Evolutionary conservation across 2,113 vertebrate genomes (phyloP), one percentile per base, ranked within the genome.

Genomic region (Scytalopus superciliaris): DNA sequence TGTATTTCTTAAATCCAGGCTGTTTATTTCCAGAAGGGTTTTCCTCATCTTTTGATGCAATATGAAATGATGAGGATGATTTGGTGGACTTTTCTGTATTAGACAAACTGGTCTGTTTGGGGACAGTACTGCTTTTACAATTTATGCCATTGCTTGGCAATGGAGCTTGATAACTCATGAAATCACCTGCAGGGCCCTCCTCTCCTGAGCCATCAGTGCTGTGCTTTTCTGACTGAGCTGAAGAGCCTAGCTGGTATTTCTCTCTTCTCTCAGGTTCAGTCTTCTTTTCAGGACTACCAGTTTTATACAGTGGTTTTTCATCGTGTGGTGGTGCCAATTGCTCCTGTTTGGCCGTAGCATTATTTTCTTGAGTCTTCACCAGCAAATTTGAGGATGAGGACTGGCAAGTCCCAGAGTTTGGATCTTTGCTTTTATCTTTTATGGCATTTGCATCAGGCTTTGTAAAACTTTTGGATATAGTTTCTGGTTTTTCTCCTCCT

Each of bases 1-100:
- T 92, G 77, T 96, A 95, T 76, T 95, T 94, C 47, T 82, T 84
- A 44, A 96, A 64, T 14, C 49, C 75, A 6, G 74, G 24, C 14
- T 33, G 55, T 5, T 35, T 64, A 5, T 31, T 72, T 63, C 45
- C 84, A 7, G 10, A 2, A 17, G 79, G 56, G 78, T 59, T 50
- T 16, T 47, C 35, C 33, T 84, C 66, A 37, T 83, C 39, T 96
- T 90, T 85, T 37, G 81, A 62, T 37, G 56, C 21, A 75, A 33
- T 23, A 4, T 70, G 70, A 44, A 47, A 15, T 10, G 70, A 12
- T 14, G 75, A 56, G 10, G 67, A 25, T 24, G 42, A 16, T 31
- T 56, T 60, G 27, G 53, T 31, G 9, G 21, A 37, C 59, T 45
- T 42, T 8, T 79, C 59, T 39, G 8, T 53, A 3, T 78, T 35